Conservation (phyloP, 1,140 invertebrate genomes). For the Anastatus disparis region DNA sequence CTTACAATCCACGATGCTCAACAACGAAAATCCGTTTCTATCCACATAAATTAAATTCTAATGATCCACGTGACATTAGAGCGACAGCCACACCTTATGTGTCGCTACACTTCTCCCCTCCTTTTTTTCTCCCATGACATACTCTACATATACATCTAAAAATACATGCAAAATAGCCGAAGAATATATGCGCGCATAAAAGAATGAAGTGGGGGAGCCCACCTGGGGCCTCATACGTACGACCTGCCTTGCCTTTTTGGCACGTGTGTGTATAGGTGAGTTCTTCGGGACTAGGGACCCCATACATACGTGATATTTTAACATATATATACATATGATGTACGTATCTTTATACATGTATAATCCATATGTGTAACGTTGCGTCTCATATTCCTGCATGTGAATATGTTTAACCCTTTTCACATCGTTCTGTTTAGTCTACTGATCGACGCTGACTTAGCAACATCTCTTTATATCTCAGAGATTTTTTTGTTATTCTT, state of each 20-base stretch:
- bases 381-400: conserved; percentile 60
- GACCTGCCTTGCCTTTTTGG: neutral
- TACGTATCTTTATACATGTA: conserved; percentile 8
- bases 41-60: too few species aligned
- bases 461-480: too few species aligned
- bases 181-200: neutral
- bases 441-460: conserved; percentile 61
- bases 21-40: too few species aligned
- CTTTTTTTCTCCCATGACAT: too few species aligned
- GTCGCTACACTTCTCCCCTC: too few species aligned
- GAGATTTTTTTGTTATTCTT: too few species aligned
- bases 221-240: conserved; percentile 15
- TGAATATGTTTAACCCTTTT: conserved; percentile 67
- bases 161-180: too few species aligned
- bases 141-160: too few species aligned
- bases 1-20: too few species aligned
- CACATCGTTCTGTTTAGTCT: conserved; percentile 65
- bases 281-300: conserved; percentile 51
- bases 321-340: conserved; percentile 49
- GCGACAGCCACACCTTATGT: too few species aligned
- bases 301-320: conserved; percentile 52
- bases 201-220: conserved; percentile 21
- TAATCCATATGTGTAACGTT: conserved; percentile 50
- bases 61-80: too few species aligned
- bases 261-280: neutral